A percentile compares a stretch with the other conserved stretches of the same genome.
These are phyloP conservation scores for Rana temporaria DNA, from an alignment of 2,113 vertebrate species.

Conservation along the genomic window DNA sequence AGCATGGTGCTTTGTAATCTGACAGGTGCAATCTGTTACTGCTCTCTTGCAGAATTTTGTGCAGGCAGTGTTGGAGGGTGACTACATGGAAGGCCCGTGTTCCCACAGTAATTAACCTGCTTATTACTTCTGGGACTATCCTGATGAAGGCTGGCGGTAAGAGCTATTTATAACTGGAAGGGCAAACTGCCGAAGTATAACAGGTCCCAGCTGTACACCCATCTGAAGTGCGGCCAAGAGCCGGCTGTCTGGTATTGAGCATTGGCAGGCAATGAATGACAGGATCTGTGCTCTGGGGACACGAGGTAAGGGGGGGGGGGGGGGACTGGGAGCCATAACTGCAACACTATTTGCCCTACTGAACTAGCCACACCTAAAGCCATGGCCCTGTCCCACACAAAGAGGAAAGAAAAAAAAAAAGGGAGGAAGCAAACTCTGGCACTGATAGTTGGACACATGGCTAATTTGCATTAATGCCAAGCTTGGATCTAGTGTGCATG, in stretches of 20 bases:
- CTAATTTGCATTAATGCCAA: slow-evolving; percentile 97
- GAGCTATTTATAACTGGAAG: slow-evolving; percentile 97
- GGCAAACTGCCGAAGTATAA: slow-evolving; percentile 99
- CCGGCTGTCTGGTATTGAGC: slow-evolving; percentile 85
- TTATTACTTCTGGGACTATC: slow-evolving; percentile 88
- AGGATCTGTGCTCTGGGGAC: slow-evolving; percentile 81
- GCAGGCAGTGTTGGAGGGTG: slow-evolving; percentile 8
- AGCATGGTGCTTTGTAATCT: not conserved
- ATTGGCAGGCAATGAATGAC: slow-evolving; percentile 99
- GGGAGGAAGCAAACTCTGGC: slow-evolving; percentile 70
- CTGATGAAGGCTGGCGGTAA: slow-evolving; percentile 93
- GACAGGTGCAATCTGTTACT: not conserved
- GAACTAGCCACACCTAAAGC: slow-evolving; percentile 44
- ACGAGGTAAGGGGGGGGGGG: slow-evolving; percentile 72
- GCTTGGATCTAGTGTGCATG: slow-evolving; percentile 43
- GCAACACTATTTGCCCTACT: slow-evolving; percentile 66
- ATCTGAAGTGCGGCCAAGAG: slow-evolving; percentile 96
- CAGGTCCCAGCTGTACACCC: slow-evolving; percentile 99
- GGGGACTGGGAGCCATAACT: slow-evolving; percentile 67
- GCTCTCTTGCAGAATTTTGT: not conserved
- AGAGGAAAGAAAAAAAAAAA: slow-evolving; percentile 38
- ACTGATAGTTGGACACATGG: slow-evolving; percentile 93
- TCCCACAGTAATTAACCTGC: slow-evolving; percentile 98
- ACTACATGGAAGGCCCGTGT: slow-evolving; percentile 66
- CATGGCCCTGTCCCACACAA: not conserved